These are phyloP conservation scores for Pachycephala philippinensis DNA, from an alignment of 2,113 vertebrate species.

Conservation along the genomic window DNA sequence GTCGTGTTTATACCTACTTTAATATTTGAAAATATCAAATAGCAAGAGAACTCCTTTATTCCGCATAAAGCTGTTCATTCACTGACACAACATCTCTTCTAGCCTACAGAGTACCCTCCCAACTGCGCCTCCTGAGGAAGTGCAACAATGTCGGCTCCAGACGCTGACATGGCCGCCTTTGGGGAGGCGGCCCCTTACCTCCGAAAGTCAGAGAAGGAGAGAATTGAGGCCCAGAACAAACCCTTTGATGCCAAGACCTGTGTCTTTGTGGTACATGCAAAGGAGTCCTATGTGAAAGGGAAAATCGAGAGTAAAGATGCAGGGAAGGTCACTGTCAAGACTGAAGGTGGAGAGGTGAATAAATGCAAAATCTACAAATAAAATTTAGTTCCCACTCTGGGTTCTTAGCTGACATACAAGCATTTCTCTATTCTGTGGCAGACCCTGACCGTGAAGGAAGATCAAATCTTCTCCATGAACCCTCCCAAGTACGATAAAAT, in stretches of 20 bases:
- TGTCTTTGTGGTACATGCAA: not conserved
- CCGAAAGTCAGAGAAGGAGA: slow-evolving; percentile 83
- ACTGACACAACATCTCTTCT: not conserved
- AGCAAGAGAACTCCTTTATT: not conserved
- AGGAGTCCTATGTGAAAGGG: slow-evolving; percentile 19
- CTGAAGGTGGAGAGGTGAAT: not conserved
- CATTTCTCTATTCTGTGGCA: not conserved
- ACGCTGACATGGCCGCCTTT: not conserved
- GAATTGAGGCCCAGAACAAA: slow-evolving; percentile 81
- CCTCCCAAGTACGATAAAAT: slow-evolving; percentile 87
- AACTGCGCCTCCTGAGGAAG: not conserved
- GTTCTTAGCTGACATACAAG: not conserved
- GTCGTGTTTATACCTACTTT: not conserved
- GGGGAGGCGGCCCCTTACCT: slow-evolving; percentile 66
- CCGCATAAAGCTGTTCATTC: not conserved
- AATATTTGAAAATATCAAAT: not conserved
- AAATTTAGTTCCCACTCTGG: not conserved
- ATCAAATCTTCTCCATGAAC: not conserved
- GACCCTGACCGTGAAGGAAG: slow-evolving; percentile 76
- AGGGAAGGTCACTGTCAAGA: slow-evolving; percentile 34
- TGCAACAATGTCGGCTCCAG: accelerated
- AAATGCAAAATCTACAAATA: not conserved
- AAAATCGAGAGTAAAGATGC: not conserved
- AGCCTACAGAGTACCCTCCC: not conserved
- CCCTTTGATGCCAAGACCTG: slow-evolving; percentile 70